phyloP scores from a whole-genome alignment of 2,797 vertebrate species.

The Pipistrellus pygmaeus region DNA sequence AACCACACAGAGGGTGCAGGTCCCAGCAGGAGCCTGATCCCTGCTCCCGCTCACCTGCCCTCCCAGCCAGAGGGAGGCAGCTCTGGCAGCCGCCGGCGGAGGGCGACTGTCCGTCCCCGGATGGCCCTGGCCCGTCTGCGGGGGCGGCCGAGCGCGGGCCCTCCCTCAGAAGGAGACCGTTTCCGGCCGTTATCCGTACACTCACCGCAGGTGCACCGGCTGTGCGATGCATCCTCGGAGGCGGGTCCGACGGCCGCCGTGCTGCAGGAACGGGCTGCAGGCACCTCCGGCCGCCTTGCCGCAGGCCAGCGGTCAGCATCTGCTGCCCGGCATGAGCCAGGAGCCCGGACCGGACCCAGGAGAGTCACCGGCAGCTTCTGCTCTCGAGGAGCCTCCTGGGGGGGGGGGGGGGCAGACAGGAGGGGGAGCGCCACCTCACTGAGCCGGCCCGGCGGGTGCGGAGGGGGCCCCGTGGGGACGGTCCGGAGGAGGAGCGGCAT shows the following conservation, averaged over 20 bases:
- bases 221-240: background rate
- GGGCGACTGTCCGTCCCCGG: background rate
- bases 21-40: rapidly evolving
- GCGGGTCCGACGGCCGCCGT: background rate
- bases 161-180: background rate
- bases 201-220: background rate
- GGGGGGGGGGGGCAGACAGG: background rate
- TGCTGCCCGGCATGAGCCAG: background rate
- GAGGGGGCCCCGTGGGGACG: background rate
- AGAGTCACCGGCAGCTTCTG: background rate
- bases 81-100: background rate
- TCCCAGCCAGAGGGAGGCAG: rapidly evolving
- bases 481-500: background rate
- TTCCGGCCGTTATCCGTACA: background rate
- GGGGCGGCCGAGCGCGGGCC: background rate
- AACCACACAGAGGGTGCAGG: background rate
- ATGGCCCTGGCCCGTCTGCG: background rate
- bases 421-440: background rate
- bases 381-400: background rate
- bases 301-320: background rate
- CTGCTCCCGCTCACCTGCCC: background rate
- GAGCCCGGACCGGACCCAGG: background rate
- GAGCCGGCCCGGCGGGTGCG: background rate
- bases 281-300: background rate
- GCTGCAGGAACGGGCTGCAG: background rate